Evolutionary conservation across 2,888 invertebrate genomes (phyloP).

Genomic region (Eulithis testata): DNA sequence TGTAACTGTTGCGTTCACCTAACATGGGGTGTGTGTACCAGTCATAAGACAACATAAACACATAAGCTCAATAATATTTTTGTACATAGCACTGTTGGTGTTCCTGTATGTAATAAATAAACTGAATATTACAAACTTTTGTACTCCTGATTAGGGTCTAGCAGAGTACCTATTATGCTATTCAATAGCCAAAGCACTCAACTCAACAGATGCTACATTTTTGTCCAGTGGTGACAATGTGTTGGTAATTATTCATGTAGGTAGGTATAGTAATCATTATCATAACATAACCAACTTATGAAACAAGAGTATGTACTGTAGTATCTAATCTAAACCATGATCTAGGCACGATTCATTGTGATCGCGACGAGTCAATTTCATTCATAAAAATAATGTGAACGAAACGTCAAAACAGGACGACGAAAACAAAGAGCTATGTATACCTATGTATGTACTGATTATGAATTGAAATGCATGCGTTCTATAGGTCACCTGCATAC

Average conservation of each 20-base stretch:
- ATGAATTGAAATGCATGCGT: constrained; percentile 40
- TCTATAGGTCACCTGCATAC: constrained; percentile 40
- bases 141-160: too few species aligned
- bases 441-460: constrained; percentile 13
- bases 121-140: too few species aligned
- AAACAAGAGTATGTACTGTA: constrained; percentile 44
- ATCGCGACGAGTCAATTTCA: constrained; percentile 74
- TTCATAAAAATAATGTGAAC: constrained; percentile 70
- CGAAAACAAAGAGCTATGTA: constrained; percentile 70
- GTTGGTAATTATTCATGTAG: neutral
- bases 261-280: constrained; percentile 28
- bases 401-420: constrained; percentile 71
- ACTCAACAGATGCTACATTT: neutral
- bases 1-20: too few species aligned
- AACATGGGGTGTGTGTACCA: too few species aligned
- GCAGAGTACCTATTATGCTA: too few species aligned
- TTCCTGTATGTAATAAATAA: too few species aligned
- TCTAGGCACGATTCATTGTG: constrained; percentile 74
- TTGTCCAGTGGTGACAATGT: neutral
- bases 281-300: constrained; percentile 37
- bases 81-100: too few species aligned
- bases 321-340: constrained; percentile 71
- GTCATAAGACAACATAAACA: too few species aligned
- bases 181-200: constrained; percentile 15
- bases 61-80: too few species aligned